phyloP scores from a whole-genome alignment of 2,888 invertebrate species.

The Melikaiella ostensackeni region DNA sequence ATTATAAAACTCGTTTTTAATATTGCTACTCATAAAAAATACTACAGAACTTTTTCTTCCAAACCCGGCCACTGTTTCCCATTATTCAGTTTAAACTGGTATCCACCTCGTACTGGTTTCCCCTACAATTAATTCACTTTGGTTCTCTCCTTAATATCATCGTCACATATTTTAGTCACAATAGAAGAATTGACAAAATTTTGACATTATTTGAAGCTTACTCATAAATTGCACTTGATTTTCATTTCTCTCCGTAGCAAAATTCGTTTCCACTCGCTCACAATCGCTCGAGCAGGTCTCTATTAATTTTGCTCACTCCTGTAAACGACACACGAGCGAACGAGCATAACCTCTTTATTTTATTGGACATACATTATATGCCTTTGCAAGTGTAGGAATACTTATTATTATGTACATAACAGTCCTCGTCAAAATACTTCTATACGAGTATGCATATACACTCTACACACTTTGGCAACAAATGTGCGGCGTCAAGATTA shows the following conservation, averaged over 20 bases:
- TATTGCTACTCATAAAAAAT: no score
- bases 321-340: slow-evolving; percentile 7
- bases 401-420: slow-evolving; percentile 36
- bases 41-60: no score
- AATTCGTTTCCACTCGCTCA: neutral
- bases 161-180: neutral
- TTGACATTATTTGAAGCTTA: neutral
- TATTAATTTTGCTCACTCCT: slow-evolving; percentile 3
- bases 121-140: neutral
- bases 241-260: neutral
- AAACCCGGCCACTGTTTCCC: no score
- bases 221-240: slow-evolving; percentile 18
- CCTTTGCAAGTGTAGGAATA: slow-evolving; percentile 23
- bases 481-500: slow-evolving; percentile 37
- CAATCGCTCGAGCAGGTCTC: neutral
- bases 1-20: no score
- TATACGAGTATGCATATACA: neutral
- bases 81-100: no score
- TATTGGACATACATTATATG: slow-evolving; percentile 25
- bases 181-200: slow-evolving; percentile 21
- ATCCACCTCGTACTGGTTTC: no score
- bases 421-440: slow-evolving; percentile 26
- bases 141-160: neutral
- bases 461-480: slow-evolving; percentile 14
- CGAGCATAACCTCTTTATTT: slow-evolving; percentile 33